phyloP scores from a whole-genome alignment of 2,888 invertebrate species.

The Gandaritis pyraliata region DNA sequence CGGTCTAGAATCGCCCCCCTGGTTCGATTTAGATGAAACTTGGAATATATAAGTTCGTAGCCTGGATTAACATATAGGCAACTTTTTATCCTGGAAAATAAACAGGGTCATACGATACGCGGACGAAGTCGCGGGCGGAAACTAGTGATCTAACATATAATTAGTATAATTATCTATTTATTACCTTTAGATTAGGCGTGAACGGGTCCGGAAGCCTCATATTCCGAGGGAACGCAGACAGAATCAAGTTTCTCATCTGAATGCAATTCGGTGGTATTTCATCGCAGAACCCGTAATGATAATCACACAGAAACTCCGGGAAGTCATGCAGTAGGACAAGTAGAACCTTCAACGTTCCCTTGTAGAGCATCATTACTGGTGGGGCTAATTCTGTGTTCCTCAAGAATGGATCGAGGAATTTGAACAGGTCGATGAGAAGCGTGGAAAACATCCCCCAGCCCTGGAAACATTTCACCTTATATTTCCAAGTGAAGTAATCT shows the following conservation, averaged over 20 bases:
- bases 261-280: slow-evolving; percentile 99
- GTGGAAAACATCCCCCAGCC: slow-evolving; percentile 99
- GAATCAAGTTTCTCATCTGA: slow-evolving; percentile 98
- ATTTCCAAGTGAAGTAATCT: slow-evolving; percentile 9
- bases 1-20: too few species aligned
- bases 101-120: too few species aligned
- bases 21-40: too few species aligned
- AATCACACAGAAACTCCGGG: slow-evolving; percentile 99
- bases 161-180: too few species aligned
- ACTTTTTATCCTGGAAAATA: too few species aligned
- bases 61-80: too few species aligned
- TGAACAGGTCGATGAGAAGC: slow-evolving; percentile 97
- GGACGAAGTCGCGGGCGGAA: too few species aligned
- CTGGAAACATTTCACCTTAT: slow-evolving; percentile 57
- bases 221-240: slow-evolving; percentile 98
- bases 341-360: slow-evolving; percentile 97
- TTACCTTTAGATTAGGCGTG: slow-evolving; percentile 94
- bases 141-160: too few species aligned
- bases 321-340: slow-evolving; percentile 98
- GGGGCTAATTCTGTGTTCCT: slow-evolving; percentile 98
- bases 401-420: slow-evolving; percentile 98
- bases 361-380: slow-evolving; percentile 96
- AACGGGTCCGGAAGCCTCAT: slow-evolving; percentile 99
- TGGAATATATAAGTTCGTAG: too few species aligned
- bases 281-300: slow-evolving; percentile 99